Conservation (phyloP, 2,113 vertebrate genomes). For the Opisthocomus hoazin region DNA sequence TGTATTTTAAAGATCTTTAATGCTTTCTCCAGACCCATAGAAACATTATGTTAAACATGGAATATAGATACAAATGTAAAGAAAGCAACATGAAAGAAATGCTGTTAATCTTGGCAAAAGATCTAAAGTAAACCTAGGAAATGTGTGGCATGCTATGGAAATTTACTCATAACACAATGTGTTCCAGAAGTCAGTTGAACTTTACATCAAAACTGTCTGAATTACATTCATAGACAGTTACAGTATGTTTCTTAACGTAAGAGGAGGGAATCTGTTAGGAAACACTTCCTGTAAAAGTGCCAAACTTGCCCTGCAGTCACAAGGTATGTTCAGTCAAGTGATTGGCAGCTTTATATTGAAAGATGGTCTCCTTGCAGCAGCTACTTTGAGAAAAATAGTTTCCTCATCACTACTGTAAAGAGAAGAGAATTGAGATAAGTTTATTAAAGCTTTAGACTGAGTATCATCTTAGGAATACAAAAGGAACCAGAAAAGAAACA, state of each 20-base stretch:
- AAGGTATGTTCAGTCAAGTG: background rate
- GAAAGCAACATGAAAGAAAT: conserved; percentile 56
- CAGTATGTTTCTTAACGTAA: background rate
- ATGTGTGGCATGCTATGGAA: conserved; percentile 40
- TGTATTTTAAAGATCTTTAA: conserved; percentile 9
- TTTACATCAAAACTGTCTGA: conserved; percentile 5
- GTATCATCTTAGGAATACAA: background rate
- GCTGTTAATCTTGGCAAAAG: conserved; percentile 56
- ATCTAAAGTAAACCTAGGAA: conserved; percentile 54
- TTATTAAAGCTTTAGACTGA: background rate
- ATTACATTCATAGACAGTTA: conserved; percentile 10
- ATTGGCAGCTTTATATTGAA: background rate
- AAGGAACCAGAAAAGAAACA: background rate
- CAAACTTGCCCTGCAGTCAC: background rate
- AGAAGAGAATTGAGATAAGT: background rate
- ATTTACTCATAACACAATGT: conserved; percentile 39
- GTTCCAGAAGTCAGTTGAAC: conserved; percentile 37
- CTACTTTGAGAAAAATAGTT: background rate
- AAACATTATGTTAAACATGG: conserved; percentile 39
- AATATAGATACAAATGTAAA: conserved; percentile 56
- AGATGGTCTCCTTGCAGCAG: background rate
- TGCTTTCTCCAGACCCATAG: conserved; percentile 19
- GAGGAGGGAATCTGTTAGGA: background rate
- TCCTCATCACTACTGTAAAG: background rate
- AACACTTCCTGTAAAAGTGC: background rate